Evolutionary conservation across 2,888 invertebrate species (phyloP).

Genomic region (Pachydiplax longipennis): DNA sequence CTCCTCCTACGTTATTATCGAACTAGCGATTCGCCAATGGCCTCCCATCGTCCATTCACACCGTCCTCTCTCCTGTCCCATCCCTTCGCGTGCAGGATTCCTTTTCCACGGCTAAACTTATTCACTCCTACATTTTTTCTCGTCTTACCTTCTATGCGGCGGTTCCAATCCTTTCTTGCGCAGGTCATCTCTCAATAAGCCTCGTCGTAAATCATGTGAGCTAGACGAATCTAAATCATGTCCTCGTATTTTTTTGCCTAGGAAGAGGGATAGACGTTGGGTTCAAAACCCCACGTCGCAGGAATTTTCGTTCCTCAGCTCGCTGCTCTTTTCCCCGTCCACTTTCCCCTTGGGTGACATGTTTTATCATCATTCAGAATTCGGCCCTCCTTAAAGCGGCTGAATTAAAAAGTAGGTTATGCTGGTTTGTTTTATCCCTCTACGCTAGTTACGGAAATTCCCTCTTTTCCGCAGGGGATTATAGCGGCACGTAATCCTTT

Average conservation of each 20-base stretch:
- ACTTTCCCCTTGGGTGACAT: neutral
- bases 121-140: neutral
- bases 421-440: neutral
- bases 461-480: neutral
- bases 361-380: neutral
- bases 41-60: neutral
- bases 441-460: neutral
- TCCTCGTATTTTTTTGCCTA: neutral
- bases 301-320: neutral
- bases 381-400: neutral
- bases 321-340: neutral
- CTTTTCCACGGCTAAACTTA: neutral
- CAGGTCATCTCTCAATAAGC: conserved; percentile 31
- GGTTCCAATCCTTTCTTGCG: neutral
- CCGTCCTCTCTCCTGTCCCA: neutral
- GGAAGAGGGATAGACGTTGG: neutral
- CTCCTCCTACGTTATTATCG: conserved; percentile 20
- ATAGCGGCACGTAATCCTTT: neutral
- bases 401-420: conserved; percentile 1
- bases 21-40: neutral
- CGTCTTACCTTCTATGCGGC: neutral
- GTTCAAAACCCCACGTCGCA: neutral
- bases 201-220: conserved; percentile 9
- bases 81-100: neutral
- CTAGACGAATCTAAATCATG: neutral